Evolutionary conservation across 2,113 vertebrate species (phyloP).

Genomic region (Fregetta grallaria): DNA sequence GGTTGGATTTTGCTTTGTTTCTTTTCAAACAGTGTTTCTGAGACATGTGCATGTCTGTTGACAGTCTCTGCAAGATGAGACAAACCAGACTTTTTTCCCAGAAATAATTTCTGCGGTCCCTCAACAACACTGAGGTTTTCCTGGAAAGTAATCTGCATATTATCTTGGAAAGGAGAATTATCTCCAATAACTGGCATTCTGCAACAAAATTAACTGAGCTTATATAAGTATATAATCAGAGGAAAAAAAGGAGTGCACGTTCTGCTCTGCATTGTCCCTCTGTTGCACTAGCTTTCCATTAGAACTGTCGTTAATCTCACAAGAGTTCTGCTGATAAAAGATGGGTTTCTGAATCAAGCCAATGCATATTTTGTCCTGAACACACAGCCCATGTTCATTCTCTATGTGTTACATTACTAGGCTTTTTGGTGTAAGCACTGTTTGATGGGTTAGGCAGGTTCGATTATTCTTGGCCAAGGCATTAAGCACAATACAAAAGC

Average conservation of each 20-base stretch:
- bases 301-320: not conserved
- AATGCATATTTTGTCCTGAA: not conserved
- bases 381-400: not conserved
- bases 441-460: not conserved
- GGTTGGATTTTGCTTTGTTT: not conserved
- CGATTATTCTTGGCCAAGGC: not conserved
- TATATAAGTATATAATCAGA: not conserved
- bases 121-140: not conserved
- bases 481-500: not conserved
- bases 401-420: not conserved
- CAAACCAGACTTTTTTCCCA: not conserved
- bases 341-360: not conserved
- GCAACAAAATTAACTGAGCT: not conserved
- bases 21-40: not conserved
- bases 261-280: not conserved
- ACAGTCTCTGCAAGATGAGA: not conserved
- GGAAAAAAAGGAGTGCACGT: accelerated
- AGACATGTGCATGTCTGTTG: not conserved
- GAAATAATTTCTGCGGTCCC: not conserved
- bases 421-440: not conserved
- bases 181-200: not conserved
- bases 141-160: not conserved
- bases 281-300: not conserved
- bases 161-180: not conserved
- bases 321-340: not conserved